Conservation (phyloP, 2,797 vertebrate species). For the Yasuhikotakia modesta region DNA sequence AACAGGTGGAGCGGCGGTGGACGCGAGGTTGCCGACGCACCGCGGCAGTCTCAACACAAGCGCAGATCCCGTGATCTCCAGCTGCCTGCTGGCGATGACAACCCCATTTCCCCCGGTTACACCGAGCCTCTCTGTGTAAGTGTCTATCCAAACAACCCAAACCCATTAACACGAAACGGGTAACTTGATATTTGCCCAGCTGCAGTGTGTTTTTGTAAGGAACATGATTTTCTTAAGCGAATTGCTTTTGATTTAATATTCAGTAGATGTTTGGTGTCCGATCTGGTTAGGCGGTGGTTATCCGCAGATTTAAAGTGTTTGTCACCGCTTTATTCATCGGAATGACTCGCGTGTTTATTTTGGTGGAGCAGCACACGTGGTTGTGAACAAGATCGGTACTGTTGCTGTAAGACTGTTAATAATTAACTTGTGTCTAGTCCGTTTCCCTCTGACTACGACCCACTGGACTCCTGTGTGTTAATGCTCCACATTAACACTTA, state of each 20-base stretch:
- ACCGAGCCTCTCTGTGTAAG: conserved; percentile 83
- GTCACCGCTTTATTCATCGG: conserved; percentile 15
- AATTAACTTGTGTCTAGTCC: conserved; percentile 64
- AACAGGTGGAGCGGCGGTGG: conserved; percentile 75
- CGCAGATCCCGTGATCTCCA: conserved; percentile 70
- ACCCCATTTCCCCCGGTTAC: conserved; percentile 78
- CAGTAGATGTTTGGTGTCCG: neutral
- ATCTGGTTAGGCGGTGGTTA: conserved; percentile 3
- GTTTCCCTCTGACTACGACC: conserved; percentile 60
- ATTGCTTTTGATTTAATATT: conserved; percentile 4
- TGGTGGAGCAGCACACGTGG: conserved; percentile 57
- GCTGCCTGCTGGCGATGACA: conserved; percentile 69
- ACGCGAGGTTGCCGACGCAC: conserved; percentile 63
- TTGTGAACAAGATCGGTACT: conserved; percentile 40
- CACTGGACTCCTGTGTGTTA: conserved; percentile 44
- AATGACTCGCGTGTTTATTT: conserved; percentile 63
- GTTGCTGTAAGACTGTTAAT: conserved; percentile 66
- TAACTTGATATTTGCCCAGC: conserved; percentile 47
- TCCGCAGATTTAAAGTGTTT: neutral
- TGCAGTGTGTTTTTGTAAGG: conserved; percentile 29
- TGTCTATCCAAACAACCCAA: conserved; percentile 45
- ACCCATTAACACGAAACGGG: conserved; percentile 21
- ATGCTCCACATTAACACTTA: neutral
- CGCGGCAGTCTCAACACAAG: conserved; percentile 64
- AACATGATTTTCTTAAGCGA: conserved; percentile 32